Evolutionary conservation across 2,888 invertebrate species (phyloP), one percentile per base, ranked within the genome.

Genomic region (Leuctra nigra): DNA sequence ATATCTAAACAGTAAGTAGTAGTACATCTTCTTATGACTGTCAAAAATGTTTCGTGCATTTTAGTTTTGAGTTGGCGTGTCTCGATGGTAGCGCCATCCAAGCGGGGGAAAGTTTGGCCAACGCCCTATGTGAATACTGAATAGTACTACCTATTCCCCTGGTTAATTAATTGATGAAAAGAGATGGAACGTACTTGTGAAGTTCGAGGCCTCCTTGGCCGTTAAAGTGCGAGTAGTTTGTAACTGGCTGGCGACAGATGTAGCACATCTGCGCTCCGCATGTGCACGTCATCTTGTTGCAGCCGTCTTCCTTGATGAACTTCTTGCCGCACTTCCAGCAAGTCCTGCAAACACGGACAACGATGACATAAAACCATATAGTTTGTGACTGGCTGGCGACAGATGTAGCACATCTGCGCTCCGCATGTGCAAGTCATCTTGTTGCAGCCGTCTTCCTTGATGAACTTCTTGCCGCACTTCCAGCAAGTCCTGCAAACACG

Each of bases 201-300:
- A 14, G 33, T 22, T 39, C 47, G 11, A 24, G 39, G 3, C 59
- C 59, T 69, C 61, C 61, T 36, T 55, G 46, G 23, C 63, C 63
- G 38, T 63, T 63, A 63, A 79, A 79, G 67, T 79, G 79, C 9
- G 63, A 62, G 65, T 79, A 79, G 59, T 70, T 72, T 9, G 67
- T 69, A 39, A 75, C 68, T 23, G 69, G 64, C 54, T 67, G 59
- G 4, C 71, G 68, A 64, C 77, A 77, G 3, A 75, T 57, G 62
- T 77, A 77, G 61, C 77, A 77, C 68, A 71, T 73, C 22, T 66
- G 66, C 7, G 72, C 71, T 7, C 76, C 76, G 63, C 71, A 73
- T 9, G 64, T 54, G 60, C 77, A 77, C 0, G 69, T 70, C 72
- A 77, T 76, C 64, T 74, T 76, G 62, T 77, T 77, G 63, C 77